A percentile compares a stretch with the other conserved stretches of the same genome.
These are phyloP conservation scores for Chromoteleia sp. DNA, from an alignment of 2,888 invertebrate genomes.

Conservation along the genomic window DNA sequence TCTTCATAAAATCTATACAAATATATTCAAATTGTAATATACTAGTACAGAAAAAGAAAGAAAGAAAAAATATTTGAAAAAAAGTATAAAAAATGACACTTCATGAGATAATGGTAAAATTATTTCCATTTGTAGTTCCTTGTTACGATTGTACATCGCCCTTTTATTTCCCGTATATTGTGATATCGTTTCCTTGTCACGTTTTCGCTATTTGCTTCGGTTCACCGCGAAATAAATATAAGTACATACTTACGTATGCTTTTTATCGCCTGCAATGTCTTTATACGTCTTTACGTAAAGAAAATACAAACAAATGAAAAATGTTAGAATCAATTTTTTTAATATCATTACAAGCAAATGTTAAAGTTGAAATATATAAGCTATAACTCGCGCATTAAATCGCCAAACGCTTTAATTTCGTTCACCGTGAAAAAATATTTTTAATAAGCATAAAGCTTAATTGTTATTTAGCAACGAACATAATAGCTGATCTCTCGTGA, in stretches of 20 bases:
- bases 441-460: conserved; percentile 66
- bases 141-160: conserved; percentile 76
- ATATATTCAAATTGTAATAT: too few relatives aligned
- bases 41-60: too few relatives aligned
- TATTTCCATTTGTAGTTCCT: conserved; percentile 64
- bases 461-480: conserved; percentile 63
- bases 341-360: not conserved
- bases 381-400: too few relatives aligned
- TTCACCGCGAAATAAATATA: conserved; percentile 81
- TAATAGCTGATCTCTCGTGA: conserved; percentile 56
- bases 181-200: conserved; percentile 82
- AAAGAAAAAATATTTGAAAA: too few relatives aligned
- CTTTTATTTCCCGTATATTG: conserved; percentile 78
- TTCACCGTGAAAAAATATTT: conserved; percentile 14
- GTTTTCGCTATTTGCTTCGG: conserved; percentile 82
- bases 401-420: not conserved
- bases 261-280: conserved; percentile 66
- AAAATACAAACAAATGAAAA: conserved; percentile 53
- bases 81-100: conserved; percentile 36
- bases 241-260: conserved; percentile 73
- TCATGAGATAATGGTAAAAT: conserved; percentile 40
- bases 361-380: not conserved
- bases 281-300: conserved; percentile 52
- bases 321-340: conserved; percentile 33
- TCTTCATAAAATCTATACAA: too few relatives aligned